These are phyloP conservation scores for Aplochiton taeniatus DNA, from an alignment of 2,797 vertebrate species.

Conservation along the genomic window DNA sequence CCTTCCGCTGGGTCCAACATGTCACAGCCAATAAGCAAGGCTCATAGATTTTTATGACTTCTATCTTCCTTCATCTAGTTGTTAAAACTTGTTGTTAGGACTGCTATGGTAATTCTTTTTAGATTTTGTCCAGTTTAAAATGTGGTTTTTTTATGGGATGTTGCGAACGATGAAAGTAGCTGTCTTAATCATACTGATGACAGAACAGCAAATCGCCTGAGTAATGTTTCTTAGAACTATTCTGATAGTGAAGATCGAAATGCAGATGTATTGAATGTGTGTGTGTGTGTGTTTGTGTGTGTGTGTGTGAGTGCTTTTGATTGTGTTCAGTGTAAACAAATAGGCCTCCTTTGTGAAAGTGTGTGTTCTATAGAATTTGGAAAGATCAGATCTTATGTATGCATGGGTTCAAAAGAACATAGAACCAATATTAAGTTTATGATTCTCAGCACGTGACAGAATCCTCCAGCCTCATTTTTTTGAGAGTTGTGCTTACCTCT, in stretches of 20 bases:
- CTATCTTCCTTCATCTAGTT: too few relatives aligned
- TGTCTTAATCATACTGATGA: neutral
- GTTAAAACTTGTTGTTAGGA: too few relatives aligned
- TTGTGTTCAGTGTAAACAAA: neutral
- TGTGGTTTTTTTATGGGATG: too few relatives aligned
- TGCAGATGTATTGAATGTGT: neutral
- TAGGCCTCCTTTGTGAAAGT: neutral
- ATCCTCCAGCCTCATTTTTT: constrained; percentile 17
- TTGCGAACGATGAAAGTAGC: too few relatives aligned
- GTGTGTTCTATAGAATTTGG: neutral
- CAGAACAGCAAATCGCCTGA: neutral
- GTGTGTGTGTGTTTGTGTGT: constrained; percentile 4
- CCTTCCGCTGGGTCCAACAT: constrained; percentile 59
- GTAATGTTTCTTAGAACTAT: neutral
- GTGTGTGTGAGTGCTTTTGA: neutral
- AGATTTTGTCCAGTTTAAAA: too few relatives aligned
- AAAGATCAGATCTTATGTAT: neutral
- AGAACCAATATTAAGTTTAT: neutral
- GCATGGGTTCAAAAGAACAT: neutral
- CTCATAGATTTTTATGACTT: neutral
- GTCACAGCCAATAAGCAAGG: constrained; percentile 58
- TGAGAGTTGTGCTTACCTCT: constrained; percentile 23
- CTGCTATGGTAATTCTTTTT: too few relatives aligned
- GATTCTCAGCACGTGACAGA: constrained; percentile 21
- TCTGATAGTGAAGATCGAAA: neutral